Evolutionary conservation across 1,140 invertebrate species (phyloP).

Genomic region (Drosophila virilis): DNA sequence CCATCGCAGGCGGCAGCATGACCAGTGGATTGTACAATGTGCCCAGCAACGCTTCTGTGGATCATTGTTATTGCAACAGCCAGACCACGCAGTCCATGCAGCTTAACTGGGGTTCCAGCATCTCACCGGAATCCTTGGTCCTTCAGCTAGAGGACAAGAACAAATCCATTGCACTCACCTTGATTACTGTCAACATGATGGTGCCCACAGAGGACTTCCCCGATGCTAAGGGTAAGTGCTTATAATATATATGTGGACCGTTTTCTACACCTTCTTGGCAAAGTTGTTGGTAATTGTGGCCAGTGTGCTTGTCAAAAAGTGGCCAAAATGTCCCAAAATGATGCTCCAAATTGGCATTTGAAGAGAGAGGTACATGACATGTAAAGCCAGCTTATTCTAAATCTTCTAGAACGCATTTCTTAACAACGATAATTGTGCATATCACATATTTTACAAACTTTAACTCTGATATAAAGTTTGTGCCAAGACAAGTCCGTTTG

Average conservation of each 20-base stretch:
- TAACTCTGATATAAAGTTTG: too few species aligned
- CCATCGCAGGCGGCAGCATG: constrained; percentile 57
- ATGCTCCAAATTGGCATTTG: too few species aligned
- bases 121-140: constrained; percentile 49
- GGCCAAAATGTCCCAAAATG: too few species aligned
- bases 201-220: constrained; percentile 59
- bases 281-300: neutral
- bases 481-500: too few species aligned
- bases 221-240: constrained; percentile 67
- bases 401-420: too few species aligned
- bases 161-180: constrained; percentile 44
- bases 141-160: constrained; percentile 67
- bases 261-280: neutral
- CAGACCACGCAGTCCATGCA: constrained; percentile 59
- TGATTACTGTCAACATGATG: constrained; percentile 51
- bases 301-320: too few species aligned
- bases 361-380: too few species aligned
- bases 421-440: too few species aligned
- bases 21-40: constrained; percentile 64
- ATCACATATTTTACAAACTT: too few species aligned
- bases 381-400: too few species aligned
- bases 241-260: neutral
- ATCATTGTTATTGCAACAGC: constrained; percentile 55
- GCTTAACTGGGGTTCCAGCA: constrained; percentile 65
- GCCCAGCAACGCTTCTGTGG: constrained; percentile 58